A percentile compares a stretch with the other conserved stretches of the same genome.
phyloP scores from a whole-genome alignment of 2,888 invertebrate genomes.

The Lepidocyrtoides sp. region DNA sequence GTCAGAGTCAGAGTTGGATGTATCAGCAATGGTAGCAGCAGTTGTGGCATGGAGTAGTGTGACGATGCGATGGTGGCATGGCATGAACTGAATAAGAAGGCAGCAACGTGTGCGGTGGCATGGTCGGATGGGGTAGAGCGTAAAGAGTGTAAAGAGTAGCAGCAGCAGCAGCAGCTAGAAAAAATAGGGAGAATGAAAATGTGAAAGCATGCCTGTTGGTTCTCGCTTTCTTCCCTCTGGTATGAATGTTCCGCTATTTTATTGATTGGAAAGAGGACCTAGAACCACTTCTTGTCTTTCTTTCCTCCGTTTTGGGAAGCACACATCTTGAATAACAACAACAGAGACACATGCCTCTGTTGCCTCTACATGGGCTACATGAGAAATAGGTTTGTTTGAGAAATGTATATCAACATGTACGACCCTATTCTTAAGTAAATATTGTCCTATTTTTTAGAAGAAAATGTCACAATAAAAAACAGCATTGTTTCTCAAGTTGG shows the following conservation, averaged over 20 bases:
- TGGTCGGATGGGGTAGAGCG: slow-evolving; percentile 21
- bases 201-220: slow-evolving; percentile 66
- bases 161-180: too few relatives aligned
- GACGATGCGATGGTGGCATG: neutral
- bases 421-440: neutral
- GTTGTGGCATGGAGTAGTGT: neutral
- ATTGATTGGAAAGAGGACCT: slow-evolving; percentile 70
- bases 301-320: slow-evolving; percentile 13
- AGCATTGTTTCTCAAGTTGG: too few relatives aligned
- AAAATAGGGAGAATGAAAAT: slow-evolving; percentile 31
- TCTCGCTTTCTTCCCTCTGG: slow-evolving; percentile 54
- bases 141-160: slow-evolving; percentile 8
- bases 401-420: neutral
- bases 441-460: too few relatives aligned
- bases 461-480: too few relatives aligned
- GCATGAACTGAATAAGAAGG: slow-evolving; percentile 26
- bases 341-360: neutral
- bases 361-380: too few relatives aligned
- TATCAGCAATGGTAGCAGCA: too few relatives aligned
- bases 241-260: slow-evolving; percentile 64
- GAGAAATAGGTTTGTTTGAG: neutral
- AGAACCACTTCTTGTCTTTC: slow-evolving; percentile 41
- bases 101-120: slow-evolving; percentile 43
- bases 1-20: too few relatives aligned
- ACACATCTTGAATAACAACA: slow-evolving; percentile 41